Conservation (phyloP, 2,888 invertebrate genomes). For the Agonopterix heracliana region DNA sequence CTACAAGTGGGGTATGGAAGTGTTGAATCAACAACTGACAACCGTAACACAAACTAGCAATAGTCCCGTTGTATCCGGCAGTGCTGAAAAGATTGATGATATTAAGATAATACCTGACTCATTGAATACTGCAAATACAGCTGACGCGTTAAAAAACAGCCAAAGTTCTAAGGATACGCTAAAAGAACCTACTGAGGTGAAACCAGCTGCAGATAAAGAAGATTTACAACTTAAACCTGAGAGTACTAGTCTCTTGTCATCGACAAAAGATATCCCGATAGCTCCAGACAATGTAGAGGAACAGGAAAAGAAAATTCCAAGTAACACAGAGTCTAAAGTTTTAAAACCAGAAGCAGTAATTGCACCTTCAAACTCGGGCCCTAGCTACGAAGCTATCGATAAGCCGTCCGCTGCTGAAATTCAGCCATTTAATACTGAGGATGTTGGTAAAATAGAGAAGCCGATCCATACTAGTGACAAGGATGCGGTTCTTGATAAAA, state of each 20-base stretch:
- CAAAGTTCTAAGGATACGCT: too few relatives aligned
- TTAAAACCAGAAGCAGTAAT: background rate
- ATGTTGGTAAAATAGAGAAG: slow-evolving; percentile 11
- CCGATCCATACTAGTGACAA: slow-evolving; percentile 13
- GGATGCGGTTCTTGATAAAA: slow-evolving; percentile 10
- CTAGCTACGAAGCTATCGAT: background rate
- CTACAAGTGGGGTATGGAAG: slow-evolving; percentile 49
- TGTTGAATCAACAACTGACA: slow-evolving; percentile 23
- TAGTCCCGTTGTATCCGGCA: background rate
- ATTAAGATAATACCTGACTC: too few relatives aligned
- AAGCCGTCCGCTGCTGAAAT: slow-evolving; percentile 9
- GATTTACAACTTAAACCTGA: too few relatives aligned
- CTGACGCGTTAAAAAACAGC: too few relatives aligned
- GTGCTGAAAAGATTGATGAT: too few relatives aligned
- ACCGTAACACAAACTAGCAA: slow-evolving; percentile 8
- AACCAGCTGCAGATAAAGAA: too few relatives aligned
- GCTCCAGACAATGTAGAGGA: too few relatives aligned
- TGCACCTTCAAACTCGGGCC: background rate
- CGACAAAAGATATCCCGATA: too few relatives aligned
- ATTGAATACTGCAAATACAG: too few relatives aligned
- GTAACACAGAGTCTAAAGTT: background rate
- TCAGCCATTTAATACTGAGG: slow-evolving; percentile 14
- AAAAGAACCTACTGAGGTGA: too few relatives aligned
- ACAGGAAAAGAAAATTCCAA: too few relatives aligned
- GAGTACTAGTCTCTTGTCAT: too few relatives aligned